Percentiles rank a stretch among this genome's conserved stretches.
Evolutionary conservation across 2,797 vertebrate genomes (phyloP).

Genomic region (Alfaro cultratus): DNA sequence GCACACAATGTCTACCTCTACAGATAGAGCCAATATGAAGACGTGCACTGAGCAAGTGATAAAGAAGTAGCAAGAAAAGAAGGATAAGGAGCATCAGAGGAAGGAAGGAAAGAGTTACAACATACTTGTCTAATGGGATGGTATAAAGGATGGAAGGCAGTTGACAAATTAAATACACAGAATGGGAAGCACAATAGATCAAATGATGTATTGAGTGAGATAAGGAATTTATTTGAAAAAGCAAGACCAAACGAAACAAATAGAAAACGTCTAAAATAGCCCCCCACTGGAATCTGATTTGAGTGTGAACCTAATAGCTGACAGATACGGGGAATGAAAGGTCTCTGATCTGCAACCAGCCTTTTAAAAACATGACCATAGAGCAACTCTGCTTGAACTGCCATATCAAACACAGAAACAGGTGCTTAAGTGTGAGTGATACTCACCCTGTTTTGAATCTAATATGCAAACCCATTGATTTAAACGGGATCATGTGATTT

Average conservation of each 20-base stretch:
- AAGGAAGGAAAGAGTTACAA: constrained; percentile 12
- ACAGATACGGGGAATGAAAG: constrained; percentile 41
- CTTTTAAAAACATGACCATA: constrained; percentile 25
- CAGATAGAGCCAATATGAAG: constrained; percentile 57
- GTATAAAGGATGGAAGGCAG: neutral
- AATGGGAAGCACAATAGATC: constrained; percentile 22
- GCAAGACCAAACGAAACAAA: constrained; percentile 35
- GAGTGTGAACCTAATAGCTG: constrained; percentile 43
- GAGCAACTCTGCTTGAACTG: constrained; percentile 23
- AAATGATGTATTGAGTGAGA: constrained; percentile 35
- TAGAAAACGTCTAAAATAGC: constrained; percentile 29
- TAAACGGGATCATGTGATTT: constrained; percentile 33
- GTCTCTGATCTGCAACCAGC: constrained; percentile 47
- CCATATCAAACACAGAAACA: constrained; percentile 26
- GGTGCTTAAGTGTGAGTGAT: constrained; percentile 26
- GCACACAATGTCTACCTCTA: constrained; percentile 67
- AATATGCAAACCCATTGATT: constrained; percentile 26
- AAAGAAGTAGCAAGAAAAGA: constrained; percentile 27
- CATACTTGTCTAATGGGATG: constrained; percentile 14
- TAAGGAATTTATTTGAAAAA: constrained; percentile 36
- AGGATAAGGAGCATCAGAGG: constrained; percentile 30
- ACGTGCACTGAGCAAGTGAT: constrained; percentile 34
- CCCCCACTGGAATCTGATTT: constrained; percentile 26
- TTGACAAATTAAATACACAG: constrained; percentile 36
- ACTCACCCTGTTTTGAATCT: constrained; percentile 20